Evolutionary conservation across 2,888 invertebrate species (phyloP).

Genomic region (Ferdinandea cuprea): DNA sequence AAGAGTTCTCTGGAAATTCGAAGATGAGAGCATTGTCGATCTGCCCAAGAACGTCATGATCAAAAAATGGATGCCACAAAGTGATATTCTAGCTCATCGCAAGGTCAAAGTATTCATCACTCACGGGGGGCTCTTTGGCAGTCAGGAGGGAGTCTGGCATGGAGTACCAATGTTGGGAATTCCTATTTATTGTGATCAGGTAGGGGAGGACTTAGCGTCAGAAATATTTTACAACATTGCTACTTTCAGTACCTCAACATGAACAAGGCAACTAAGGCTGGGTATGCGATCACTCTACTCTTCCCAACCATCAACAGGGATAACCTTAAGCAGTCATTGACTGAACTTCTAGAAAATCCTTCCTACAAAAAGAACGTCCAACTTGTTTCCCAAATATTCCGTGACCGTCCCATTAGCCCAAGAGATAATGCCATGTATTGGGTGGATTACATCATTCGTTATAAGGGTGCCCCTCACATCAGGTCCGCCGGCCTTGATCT

Average conservation of each 20-base stretch:
- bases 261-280: constrained; percentile 80
- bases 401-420: constrained; percentile 80
- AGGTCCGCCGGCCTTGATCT: constrained; percentile 81
- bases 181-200: constrained; percentile 83
- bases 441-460: constrained; percentile 83
- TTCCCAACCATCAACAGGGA: constrained; percentile 80
- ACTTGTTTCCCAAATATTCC: constrained; percentile 80
- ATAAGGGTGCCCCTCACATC: constrained; percentile 82
- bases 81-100: constrained; percentile 83
- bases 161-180: constrained; percentile 83
- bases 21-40: constrained; percentile 81
- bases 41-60: constrained; percentile 83
- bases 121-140: constrained; percentile 83
- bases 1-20: constrained; percentile 84
- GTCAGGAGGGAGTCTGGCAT: constrained; percentile 82
- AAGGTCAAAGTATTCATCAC: constrained; percentile 83
- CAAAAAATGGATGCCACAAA: constrained; percentile 84
- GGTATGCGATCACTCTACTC: constrained; percentile 81
- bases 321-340: constrained; percentile 78
- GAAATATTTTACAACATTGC: not conserved
- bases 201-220: constrained; percentile 19
- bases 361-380: constrained; percentile 80
- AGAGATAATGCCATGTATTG: constrained; percentile 83
- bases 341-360: constrained; percentile 81
- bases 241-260: constrained; percentile 80